phyloP scores from a whole-genome alignment of 2,888 invertebrate genomes.

The Plagiodera versicolora region DNA sequence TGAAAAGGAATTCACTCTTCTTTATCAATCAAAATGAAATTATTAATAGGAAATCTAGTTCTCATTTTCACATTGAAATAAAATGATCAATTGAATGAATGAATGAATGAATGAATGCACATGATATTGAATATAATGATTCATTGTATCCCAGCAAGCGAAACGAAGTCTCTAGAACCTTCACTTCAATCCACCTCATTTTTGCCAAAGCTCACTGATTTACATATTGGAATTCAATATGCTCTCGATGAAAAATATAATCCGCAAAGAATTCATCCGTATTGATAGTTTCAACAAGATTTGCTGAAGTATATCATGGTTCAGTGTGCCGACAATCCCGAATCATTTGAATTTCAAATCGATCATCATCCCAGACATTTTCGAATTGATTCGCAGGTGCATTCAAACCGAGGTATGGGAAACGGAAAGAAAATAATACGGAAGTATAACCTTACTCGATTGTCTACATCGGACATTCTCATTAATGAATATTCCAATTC shows the following conservation, averaged over 20 bases:
- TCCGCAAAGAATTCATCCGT: conserved; percentile 52
- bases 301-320: conserved; percentile 46
- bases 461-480: neutral
- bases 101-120: too few relatives aligned
- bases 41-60: too few relatives aligned
- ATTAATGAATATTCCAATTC: neutral
- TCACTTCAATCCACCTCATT: too few relatives aligned
- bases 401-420: conserved; percentile 31
- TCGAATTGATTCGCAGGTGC: conserved; percentile 49
- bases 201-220: conserved; percentile 25
- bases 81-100: too few relatives aligned
- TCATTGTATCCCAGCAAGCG: too few relatives aligned
- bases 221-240: conserved; percentile 44
- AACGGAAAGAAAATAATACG: conserved; percentile 12
- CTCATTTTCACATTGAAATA: too few relatives aligned
- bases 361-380: conserved; percentile 48
- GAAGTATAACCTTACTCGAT: neutral
- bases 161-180: too few relatives aligned
- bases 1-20: too few relatives aligned
- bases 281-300: conserved; percentile 50
- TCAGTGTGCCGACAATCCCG: conserved; percentile 45
- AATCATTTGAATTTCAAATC: conserved; percentile 53
- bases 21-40: too few relatives aligned
- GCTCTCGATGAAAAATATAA: conserved; percentile 45
- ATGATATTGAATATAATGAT: too few relatives aligned